Conservation (phyloP, 2,797 vertebrate species). For the Sebastes cheni region DNA sequence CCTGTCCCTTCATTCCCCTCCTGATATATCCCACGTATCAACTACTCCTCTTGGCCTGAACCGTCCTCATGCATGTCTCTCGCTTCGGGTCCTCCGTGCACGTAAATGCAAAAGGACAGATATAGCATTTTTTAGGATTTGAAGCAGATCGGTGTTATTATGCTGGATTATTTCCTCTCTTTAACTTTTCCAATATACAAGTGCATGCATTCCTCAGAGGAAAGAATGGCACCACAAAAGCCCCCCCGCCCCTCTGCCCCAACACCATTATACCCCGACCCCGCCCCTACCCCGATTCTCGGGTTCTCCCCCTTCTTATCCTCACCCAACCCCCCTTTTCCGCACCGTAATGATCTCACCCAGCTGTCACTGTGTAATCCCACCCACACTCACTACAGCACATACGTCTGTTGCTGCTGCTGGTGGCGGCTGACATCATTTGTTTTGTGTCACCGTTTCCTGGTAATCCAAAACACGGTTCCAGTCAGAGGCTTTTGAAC, state of each 20-base stretch:
- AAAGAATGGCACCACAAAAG: conserved; percentile 59
- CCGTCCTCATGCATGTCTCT: neutral
- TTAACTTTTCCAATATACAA: neutral
- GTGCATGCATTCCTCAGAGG: conserved; percentile 27
- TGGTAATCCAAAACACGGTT: conserved; percentile 42
- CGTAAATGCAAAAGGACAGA: neutral
- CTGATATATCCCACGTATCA: conserved; percentile 18
- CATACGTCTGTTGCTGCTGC: conserved; percentile 15
- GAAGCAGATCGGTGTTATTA: neutral
- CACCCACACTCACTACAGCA: conserved; percentile 55
- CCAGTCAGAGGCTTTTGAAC: conserved; percentile 8
- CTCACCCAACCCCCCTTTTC: conserved; percentile 7
- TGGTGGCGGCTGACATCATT: conserved; percentile 61
- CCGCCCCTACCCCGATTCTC: conserved; percentile 34
- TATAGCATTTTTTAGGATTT: neutral
- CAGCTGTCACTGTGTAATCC: conserved; percentile 79
- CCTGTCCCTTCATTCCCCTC: neutral
- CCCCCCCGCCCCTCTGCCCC: conserved; percentile 22
- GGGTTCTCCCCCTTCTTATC: conserved; percentile 2
- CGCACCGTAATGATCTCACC: conserved; percentile 69
- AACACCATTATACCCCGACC: conserved; percentile 30
- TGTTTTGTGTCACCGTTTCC: conserved; percentile 66
- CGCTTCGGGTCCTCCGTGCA: neutral
- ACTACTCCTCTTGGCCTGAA: conserved; percentile 10
- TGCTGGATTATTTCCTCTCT: neutral